Evolutionary conservation across 2,888 invertebrate genomes (phyloP), one percentile per base, ranked within the genome.

Genomic region (Netelia fuscicornis): DNA sequence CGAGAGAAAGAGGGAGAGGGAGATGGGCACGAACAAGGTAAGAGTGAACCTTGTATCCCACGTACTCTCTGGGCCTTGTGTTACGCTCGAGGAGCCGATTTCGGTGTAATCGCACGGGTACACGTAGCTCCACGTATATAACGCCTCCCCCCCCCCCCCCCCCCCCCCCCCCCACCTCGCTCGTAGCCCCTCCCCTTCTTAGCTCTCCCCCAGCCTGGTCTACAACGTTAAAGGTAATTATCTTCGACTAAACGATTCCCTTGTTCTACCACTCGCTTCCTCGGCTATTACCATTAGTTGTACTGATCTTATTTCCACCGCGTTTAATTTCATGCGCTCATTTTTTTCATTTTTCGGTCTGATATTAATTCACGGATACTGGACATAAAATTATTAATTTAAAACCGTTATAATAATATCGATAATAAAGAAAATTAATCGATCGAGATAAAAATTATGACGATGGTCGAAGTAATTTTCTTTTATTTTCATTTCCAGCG

Each of bases 221-320:
- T 65, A 42, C 71, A 76, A 76, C 84, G 44, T 67, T 30, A 56
- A 42, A 81, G 72, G 65, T 84, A 84, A 84, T 84, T 84, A 84
- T 84, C 81, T 77, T 68, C 67, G 62, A 81, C 81, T 77, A 84
- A 84, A 81, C 81, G 84, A 81, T 77, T 77, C 72, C 68, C 84
- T 81, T 77, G 72, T 84, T 77, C 72, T 54, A 60, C 62, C 48
- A 62, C 74, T 70, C 62, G 62, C 67, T 77, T 54, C 30, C 72
- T 48, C n/a, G 30, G 23, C 64, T 37, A 65, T 68, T 71, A 71
- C 17, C 10, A 67, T 81, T 74, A 68, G 48, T 62, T 42, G 44
- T 42, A 54, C n/a, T 17, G 11, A 54, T 54, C 17, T 54, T 54
- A 54, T 54, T 54, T n/a, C 54, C 30, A 30, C 5, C 30, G 30